A percentile compares a stretch with the other conserved stretches of the same genome.
Conservation (phyloP, 2,113 vertebrate genomes). For the Notiomystis cincta region DNA sequence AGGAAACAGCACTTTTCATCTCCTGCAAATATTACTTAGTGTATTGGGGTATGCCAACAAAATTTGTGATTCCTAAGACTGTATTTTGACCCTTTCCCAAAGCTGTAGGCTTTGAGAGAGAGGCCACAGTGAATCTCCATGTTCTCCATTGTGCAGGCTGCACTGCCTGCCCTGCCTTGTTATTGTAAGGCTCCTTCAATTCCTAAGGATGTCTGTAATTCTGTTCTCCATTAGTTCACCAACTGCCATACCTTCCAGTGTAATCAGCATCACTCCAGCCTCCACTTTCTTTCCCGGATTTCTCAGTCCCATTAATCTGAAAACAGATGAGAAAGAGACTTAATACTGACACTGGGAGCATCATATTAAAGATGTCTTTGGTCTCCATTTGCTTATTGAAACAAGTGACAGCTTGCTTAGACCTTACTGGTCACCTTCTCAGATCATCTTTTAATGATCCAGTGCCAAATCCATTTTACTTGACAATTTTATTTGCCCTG, state of each 20-base stretch:
- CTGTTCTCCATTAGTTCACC: background rate
- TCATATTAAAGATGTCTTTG: background rate
- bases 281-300: background rate
- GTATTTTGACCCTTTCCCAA: background rate
- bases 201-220: background rate
- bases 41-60: background rate
- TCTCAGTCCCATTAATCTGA: background rate
- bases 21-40: background rate
- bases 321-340: conserved; percentile 20
- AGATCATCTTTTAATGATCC: background rate
- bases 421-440: background rate
- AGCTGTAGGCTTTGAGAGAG: background rate
- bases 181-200: background rate
- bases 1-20: background rate
- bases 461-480: background rate
- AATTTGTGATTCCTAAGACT: background rate
- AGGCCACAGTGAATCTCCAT: background rate
- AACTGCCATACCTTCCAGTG: background rate
- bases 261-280: background rate
- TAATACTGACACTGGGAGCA: background rate
- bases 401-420: background rate
- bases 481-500: background rate
- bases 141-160: background rate
- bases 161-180: background rate
- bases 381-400: background rate